Evolutionary conservation across 2,113 vertebrate species (phyloP).

Genomic region (Laticauda colubrina): DNA sequence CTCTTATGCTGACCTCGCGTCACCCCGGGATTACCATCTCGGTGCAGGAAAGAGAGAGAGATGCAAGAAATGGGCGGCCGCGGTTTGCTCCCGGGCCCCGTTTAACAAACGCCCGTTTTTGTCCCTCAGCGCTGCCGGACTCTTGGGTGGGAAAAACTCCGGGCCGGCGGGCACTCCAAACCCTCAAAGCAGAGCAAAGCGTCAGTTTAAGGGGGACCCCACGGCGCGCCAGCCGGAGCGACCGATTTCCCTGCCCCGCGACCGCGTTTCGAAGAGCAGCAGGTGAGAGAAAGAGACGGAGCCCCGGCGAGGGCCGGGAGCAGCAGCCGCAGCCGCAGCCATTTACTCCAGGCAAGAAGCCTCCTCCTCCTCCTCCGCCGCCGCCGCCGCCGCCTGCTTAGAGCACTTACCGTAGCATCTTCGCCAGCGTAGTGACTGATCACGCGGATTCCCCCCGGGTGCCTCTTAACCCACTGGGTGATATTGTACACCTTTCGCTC

Average conservation of each 20-base stretch:
- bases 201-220: rapidly evolving
- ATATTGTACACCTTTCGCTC: conserved; percentile 92
- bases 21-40: not conserved
- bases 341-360: not conserved
- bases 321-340: not conserved
- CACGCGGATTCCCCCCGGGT: conserved; percentile 84
- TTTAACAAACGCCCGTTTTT: conserved; percentile 31
- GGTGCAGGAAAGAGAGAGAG: not conserved
- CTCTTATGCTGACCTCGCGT: not conserved
- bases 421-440: conserved; percentile 89
- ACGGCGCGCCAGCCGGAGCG: not conserved
- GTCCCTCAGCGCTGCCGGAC: not conserved
- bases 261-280: not conserved
- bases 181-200: not conserved
- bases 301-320: not conserved
- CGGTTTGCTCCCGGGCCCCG: conserved; percentile 18
- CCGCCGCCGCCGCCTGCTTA: not conserved
- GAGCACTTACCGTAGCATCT: conserved; percentile 85
- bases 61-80: not conserved
- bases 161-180: not conserved
- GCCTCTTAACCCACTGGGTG: conserved; percentile 82
- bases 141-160: not conserved
- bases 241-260: not conserved
- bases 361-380: not conserved
- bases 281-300: not conserved